phyloP scores from a whole-genome alignment of 2,113 vertebrate genomes.

The Nothocercus nigrocapillus region DNA sequence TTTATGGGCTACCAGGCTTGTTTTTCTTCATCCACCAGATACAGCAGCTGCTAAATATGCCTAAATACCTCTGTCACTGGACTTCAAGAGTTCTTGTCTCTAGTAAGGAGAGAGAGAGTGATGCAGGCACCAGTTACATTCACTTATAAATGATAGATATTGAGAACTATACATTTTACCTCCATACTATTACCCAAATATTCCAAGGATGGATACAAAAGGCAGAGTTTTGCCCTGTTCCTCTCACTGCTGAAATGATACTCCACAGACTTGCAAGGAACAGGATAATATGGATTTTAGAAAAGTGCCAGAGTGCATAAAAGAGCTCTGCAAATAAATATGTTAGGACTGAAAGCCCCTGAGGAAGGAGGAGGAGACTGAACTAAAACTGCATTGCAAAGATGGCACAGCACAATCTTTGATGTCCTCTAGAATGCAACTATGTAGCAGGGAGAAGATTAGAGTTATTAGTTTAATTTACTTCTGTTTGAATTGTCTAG shows the following conservation, averaged over 20 bases:
- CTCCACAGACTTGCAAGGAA: not conserved
- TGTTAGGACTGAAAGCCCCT: not conserved
- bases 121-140: not conserved
- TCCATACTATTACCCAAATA: not conserved
- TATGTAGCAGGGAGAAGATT: not conserved
- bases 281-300: not conserved
- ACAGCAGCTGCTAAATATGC: not conserved
- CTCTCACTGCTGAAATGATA: not conserved
- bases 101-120: not conserved
- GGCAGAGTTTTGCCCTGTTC: not conserved
- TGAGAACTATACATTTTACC: not conserved
- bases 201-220: not conserved
- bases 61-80: not conserved
- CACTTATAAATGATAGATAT: not conserved
- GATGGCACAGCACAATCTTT: not conserved
- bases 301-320: not conserved
- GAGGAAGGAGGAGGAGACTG: not conserved
- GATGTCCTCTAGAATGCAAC: not conserved
- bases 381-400: not conserved
- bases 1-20: not conserved
- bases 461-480: not conserved
- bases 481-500: not conserved
- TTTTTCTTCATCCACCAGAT: not conserved
- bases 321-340: not conserved
- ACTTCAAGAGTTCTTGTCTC: not conserved